Conservation (phyloP, 2,797 vertebrate species). For the Syngnathus rostellatus region DNA sequence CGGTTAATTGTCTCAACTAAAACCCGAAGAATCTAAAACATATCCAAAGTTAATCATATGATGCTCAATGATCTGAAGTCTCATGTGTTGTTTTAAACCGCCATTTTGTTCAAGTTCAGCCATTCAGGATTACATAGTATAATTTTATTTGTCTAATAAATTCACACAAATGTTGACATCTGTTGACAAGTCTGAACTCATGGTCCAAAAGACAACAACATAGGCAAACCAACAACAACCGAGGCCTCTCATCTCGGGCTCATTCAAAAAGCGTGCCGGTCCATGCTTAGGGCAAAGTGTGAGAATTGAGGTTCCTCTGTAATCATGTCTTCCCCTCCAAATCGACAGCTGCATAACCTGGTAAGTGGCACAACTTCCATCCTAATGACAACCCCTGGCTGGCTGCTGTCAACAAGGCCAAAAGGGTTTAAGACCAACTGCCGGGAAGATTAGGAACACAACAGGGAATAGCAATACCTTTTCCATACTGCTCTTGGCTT, state of each 20-base stretch:
- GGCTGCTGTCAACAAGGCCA: constrained; percentile 45
- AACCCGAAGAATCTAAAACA: no score
- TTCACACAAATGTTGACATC: constrained; percentile 27
- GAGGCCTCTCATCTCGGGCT: constrained; percentile 31
- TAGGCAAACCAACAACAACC: constrained; percentile 27
- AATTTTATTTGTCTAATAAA: no score
- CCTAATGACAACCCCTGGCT: constrained; percentile 61
- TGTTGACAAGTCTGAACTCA: constrained; percentile 16
- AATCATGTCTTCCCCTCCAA: constrained; percentile 42
- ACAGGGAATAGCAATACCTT: constrained; percentile 35
- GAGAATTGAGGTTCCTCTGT: constrained; percentile 40
- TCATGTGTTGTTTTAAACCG: no score
- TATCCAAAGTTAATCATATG: no score
- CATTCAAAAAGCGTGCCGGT: constrained; percentile 25
- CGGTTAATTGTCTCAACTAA: no score
- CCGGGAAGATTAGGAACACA: constrained; percentile 42
- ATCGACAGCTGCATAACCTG: constrained; percentile 65
- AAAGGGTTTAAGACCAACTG: constrained; percentile 43
- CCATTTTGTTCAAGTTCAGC: no score
- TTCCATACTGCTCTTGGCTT: constrained; percentile 30
- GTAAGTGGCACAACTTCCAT: constrained; percentile 61
- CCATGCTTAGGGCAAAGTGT: constrained; percentile 22
- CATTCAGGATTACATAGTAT: no score
- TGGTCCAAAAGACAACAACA: constrained; percentile 14
- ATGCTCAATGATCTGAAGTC: no score